A percentile compares a stretch with the other conserved stretches of the same genome.
These are phyloP conservation scores for Drosophila azteca DNA, from an alignment of 1,140 invertebrate genomes.

Conservation along the genomic window DNA sequence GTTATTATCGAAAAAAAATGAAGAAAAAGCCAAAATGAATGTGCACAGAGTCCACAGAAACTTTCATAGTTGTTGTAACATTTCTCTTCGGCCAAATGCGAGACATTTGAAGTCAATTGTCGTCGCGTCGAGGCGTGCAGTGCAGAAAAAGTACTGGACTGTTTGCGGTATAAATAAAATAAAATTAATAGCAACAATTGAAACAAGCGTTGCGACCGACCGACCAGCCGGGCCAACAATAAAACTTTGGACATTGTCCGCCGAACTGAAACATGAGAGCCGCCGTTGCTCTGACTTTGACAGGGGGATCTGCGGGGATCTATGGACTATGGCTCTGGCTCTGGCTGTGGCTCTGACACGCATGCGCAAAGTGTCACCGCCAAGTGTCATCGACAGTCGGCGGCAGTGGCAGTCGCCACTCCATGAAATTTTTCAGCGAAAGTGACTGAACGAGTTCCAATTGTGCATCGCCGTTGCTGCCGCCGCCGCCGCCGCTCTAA, in stretches of 20 bases:
- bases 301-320: neutral
- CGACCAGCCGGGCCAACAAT: conserved; percentile 35
- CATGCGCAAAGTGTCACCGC: conserved; percentile 49
- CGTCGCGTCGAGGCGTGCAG: conserved; percentile 60
- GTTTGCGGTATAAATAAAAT: conserved; percentile 60
- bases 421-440: conserved; percentile 69
- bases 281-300: conserved; percentile 1
- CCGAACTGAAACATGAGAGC: conserved; percentile 51
- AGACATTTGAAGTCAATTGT: conserved; percentile 79
- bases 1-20: conserved; percentile 76
- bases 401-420: conserved; percentile 6
- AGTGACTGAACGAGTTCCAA: conserved; percentile 80
- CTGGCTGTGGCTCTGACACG: conserved; percentile 17
- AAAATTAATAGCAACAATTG: conserved; percentile 77
- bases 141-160: conserved; percentile 66
- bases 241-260: conserved; percentile 45
- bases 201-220: conserved; percentile 59
- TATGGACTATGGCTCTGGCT: neutral
- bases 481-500: conserved; percentile 18
- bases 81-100: conserved; percentile 66
- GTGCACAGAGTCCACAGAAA: conserved; percentile 38
- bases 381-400: conserved; percentile 29
- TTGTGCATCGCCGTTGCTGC: conserved; percentile 37
- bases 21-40: conserved; percentile 51
- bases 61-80: conserved; percentile 68